Evolutionary conservation across 2,888 invertebrate genomes (phyloP), one percentile per base, ranked within the genome.

Genomic region (Andricus quercusramuli): DNA sequence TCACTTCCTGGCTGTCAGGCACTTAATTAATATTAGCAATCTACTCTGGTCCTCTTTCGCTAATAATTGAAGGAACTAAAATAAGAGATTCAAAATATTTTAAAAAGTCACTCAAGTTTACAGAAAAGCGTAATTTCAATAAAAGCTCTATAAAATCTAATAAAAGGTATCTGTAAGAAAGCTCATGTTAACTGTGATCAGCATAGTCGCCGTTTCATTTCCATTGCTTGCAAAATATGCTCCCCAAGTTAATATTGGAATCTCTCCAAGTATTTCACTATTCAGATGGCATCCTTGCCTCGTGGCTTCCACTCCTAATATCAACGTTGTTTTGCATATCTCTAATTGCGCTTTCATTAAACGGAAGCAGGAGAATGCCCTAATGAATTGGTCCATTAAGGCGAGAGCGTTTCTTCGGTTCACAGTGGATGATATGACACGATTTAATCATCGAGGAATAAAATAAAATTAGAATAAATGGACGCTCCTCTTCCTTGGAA

Each of bases 301-400:
- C 56, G 74, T 56, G 82, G 80, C 84, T 84, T 82, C 79, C 74
- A 56, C 74, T 80, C 66, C 79, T 87, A 86, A 88, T 90, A 87
- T 89, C 86, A 88, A 86, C 82, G 82, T 79, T 83, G 85, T 88
- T 90, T 90, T 90, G 90, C 90, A 90, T 90, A 91, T 89, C 87
- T 87, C 89, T 91, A 90, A 90, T 90, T 91, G 90, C 86, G 80
- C 86, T 86, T 88, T 88, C 86, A 88, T 90, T 90, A 85, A 83
- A 86, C 86, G 84, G 82, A 84, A 85, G 85, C 81, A 77, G 79
- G 80, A 87, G 88, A 90, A 90, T 89, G 86, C 82, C 84, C 86
- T 90, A 90, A 90, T 89, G 90, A 90, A 90, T 89, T 85, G 86
- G 85, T 85, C 83, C 86, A 85, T 88, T 87, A 86, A 85, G 81